Evolutionary conservation across 2,113 vertebrate genomes (phyloP).

Genomic region (Diadophis punctatus): DNA sequence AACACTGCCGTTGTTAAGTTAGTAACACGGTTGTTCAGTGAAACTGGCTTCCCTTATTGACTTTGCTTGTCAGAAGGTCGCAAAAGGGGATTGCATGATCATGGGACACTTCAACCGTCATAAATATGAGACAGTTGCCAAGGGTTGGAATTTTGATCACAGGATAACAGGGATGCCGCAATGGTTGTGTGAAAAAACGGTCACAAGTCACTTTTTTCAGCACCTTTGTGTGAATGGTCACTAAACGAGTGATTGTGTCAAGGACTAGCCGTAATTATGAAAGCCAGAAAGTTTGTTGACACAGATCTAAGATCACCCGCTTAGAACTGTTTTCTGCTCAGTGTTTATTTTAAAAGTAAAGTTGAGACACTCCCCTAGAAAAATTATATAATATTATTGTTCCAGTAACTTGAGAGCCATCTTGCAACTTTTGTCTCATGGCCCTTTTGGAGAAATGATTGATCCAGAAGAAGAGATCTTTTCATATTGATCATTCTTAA

Average conservation of each 20-base stretch:
- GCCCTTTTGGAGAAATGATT: background rate
- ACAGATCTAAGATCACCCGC: background rate
- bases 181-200: too few relatives aligned
- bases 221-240: too few relatives aligned
- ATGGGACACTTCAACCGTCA: background rate
- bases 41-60: background rate
- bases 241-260: too few relatives aligned
- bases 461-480: background rate
- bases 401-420: background rate
- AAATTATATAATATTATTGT: background rate
- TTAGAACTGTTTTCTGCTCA: too few relatives aligned
- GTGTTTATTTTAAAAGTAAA: background rate
- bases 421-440: background rate
- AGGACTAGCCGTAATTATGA: background rate
- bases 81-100: background rate
- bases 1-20: background rate
- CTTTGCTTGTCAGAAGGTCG: background rate
- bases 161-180: too few relatives aligned
- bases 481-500: background rate
- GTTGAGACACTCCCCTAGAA: background rate
- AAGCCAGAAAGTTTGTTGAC: background rate
- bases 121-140: too few relatives aligned
- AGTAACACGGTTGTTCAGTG: background rate
- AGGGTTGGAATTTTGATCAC: too few relatives aligned
- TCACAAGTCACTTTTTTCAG: too few relatives aligned